These are phyloP conservation scores for Pelusios castaneus DNA, from an alignment of 2,113 vertebrate genomes.

Conservation along the genomic window DNA sequence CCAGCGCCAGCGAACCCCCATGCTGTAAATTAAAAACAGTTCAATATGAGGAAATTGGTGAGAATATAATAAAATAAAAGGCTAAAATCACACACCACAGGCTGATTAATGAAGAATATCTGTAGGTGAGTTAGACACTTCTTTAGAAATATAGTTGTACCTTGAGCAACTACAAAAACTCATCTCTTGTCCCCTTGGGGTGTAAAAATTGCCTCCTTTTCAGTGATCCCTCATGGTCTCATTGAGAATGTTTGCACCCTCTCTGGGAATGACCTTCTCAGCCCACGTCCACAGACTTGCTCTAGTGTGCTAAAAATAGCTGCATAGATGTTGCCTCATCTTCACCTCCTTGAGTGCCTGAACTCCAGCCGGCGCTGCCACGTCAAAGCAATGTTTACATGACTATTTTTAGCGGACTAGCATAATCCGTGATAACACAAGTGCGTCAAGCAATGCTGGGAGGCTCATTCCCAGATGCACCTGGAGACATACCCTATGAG, in stretches of 20 bases:
- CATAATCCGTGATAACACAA: not conserved
- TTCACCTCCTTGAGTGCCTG: not conserved
- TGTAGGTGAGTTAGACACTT: not conserved
- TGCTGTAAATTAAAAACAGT: not conserved
- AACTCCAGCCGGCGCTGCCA: not conserved
- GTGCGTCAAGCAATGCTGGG: not conserved
- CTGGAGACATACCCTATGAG: not conserved
- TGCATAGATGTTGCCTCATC: not conserved
- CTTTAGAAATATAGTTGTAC: not conserved
- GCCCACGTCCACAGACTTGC: not conserved
- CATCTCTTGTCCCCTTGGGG: not conserved
- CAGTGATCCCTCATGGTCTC: not conserved
- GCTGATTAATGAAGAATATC: no score
- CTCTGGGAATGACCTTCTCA: not conserved
- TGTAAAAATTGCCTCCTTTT: not conserved
- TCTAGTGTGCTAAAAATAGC: not conserved
- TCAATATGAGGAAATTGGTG: not conserved
- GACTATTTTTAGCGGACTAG: not conserved
- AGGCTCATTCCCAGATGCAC: not conserved
- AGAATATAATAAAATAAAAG: not conserved
- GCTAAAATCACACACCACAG: no score
- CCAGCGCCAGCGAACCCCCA: no score
- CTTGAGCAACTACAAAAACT: not conserved
- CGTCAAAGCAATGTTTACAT: not conserved
- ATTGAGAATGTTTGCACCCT: not conserved